Conservation (phyloP, 2,888 invertebrate species). For the Epistrophe eligans region DNA sequence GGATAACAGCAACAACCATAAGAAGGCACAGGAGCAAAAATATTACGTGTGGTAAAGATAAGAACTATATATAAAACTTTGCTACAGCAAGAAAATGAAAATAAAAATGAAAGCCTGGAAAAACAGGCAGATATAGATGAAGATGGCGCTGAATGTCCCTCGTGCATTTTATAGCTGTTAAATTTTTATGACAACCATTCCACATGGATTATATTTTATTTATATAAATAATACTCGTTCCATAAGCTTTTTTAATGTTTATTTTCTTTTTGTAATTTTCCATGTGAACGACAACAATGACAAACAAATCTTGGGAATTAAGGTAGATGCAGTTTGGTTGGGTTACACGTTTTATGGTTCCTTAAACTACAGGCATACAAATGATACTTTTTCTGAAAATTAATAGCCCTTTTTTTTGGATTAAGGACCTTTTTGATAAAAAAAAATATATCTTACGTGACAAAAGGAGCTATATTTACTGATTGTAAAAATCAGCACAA, state of each 20-base stretch:
- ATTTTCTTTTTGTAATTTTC: background rate
- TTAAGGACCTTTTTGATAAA: no score
- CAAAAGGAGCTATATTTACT: background rate
- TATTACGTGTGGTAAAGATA: slow-evolving; percentile 44
- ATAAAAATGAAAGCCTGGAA: background rate
- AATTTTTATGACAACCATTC: slow-evolving; percentile 39
- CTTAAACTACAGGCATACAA: slow-evolving; percentile 4
- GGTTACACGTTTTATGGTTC: background rate
- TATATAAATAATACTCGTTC: background rate
- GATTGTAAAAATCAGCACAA: no score
- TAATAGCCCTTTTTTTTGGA: background rate
- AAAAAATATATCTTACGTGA: background rate
- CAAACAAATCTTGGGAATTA: slow-evolving; percentile 10
- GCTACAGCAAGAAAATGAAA: background rate
- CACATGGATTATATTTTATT: slow-evolving; percentile 9
- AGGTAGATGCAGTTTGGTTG: slow-evolving; percentile 8
- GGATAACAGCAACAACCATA: slow-evolving; percentile 43
- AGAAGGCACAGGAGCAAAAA: slow-evolving; percentile 20
- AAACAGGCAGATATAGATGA: slow-evolving; percentile 15
- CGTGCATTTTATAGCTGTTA: slow-evolving; percentile 62
- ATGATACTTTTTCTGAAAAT: slow-evolving; percentile 10
- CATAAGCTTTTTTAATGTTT: slow-evolving; percentile 21
- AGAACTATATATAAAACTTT: background rate
- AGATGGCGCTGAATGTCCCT: slow-evolving; percentile 52
- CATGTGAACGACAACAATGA: background rate